Conservation (phyloP, 2,888 invertebrate species). For the Cryptophagus acutangulus region DNA sequence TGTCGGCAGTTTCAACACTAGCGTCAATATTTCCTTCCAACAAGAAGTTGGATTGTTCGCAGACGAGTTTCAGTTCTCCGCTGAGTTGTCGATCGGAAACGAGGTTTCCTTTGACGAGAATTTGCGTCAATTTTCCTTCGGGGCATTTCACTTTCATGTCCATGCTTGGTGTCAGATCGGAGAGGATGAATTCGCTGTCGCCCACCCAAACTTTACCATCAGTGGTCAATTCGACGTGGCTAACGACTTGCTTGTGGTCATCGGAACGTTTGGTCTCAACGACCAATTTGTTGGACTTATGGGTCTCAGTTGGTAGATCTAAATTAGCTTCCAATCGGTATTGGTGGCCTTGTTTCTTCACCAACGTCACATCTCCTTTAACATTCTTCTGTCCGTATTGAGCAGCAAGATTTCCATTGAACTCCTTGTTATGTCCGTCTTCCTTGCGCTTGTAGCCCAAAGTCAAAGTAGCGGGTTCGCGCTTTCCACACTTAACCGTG, state of each 20-base stretch:
- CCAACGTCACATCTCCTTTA: conserved; percentile 38
- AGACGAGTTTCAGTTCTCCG: conserved; percentile 48
- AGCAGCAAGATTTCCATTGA: conserved; percentile 33
- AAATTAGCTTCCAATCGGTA: conserved; percentile 47
- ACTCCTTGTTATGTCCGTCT: conserved; percentile 27
- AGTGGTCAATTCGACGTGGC: conserved; percentile 49
- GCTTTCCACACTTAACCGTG: conserved; percentile 42
- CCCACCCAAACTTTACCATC: conserved; percentile 58
- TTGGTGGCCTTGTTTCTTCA: conserved; percentile 37
- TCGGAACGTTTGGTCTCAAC: conserved; percentile 39
- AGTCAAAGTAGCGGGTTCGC: conserved; percentile 45
- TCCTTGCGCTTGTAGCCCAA: conserved; percentile 39
- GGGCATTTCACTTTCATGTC: conserved; percentile 56
- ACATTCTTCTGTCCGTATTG: conserved; percentile 44
- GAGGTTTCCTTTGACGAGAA: conserved; percentile 47
- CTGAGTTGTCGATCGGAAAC: conserved; percentile 57
- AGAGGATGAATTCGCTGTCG: conserved; percentile 52
- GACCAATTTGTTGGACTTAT: conserved; percentile 46
- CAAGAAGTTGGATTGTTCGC: conserved; percentile 46
- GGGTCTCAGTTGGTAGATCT: conserved; percentile 50
- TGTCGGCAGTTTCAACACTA: conserved; percentile 57
- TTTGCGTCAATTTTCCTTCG: conserved; percentile 42
- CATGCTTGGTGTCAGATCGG: conserved; percentile 53
- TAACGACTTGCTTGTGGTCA: conserved; percentile 36
- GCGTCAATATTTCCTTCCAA: conserved; percentile 54